Percentiles rank a stretch among this genome's conserved stretches.
These are phyloP conservation scores for Ameiurus melas DNA, from an alignment of 2,113 vertebrate genomes.

Conservation along the genomic window DNA sequence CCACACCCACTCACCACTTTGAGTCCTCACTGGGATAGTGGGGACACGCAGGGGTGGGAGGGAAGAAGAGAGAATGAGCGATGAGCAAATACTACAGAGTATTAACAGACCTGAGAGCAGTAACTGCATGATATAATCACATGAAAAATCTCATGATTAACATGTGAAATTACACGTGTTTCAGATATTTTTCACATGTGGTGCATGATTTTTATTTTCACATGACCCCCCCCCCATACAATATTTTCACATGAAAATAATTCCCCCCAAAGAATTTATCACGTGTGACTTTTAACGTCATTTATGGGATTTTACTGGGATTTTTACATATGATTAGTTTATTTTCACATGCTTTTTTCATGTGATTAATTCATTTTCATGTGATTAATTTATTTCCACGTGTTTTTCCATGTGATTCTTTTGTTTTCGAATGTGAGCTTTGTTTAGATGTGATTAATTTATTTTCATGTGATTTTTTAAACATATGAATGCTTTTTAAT, in stretches of 20 bases:
- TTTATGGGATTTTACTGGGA: background rate
- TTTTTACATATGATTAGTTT: background rate
- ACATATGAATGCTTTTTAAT: background rate
- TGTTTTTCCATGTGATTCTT: too few species aligned
- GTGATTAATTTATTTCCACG: background rate
- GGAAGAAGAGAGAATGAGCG: constrained; percentile 1
- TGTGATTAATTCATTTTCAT: background rate
- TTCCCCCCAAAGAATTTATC: background rate
- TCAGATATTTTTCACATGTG: background rate
- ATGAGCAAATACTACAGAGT: constrained; percentile 1
- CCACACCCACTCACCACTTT: constrained; percentile 24
- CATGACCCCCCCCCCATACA: background rate
- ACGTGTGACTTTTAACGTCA: background rate
- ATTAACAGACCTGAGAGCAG: background rate
- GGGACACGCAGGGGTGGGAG: constrained; percentile 12
- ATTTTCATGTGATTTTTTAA: background rate
- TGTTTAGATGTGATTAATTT: background rate
- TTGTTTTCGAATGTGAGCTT: background rate
- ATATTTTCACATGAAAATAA: background rate
- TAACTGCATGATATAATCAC: constrained; percentile 2
- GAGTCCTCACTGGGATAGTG: constrained; percentile 30
- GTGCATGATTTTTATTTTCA: background rate
- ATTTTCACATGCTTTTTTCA: background rate
- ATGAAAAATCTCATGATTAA: background rate
- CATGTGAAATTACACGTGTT: background rate